Evolutionary conservation across 2,113 vertebrate genomes (phyloP), one percentile per base, ranked within the genome.

Genomic region (Notarius quadriscutis): DNA sequence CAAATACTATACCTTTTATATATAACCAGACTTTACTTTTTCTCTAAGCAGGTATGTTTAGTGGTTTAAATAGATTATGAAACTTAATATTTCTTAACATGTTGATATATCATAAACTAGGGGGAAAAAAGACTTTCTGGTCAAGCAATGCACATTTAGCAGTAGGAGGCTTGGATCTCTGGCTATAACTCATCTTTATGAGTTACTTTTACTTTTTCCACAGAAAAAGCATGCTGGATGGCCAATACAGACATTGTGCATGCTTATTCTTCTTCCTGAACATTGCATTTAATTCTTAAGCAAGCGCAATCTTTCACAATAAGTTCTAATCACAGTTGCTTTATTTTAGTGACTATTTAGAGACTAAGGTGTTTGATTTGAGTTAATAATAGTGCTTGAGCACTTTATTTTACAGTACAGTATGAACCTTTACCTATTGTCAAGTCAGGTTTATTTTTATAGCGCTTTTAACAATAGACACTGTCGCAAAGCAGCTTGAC

Each of bases 171-270:
- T 74, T 74, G 71, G 34, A 74, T 48, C 41, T 72, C 69, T 69
- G 77, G 22, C 53, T 55, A n/a, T 79, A 79, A 79, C 53, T 81
- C 77, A 80, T 17, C 48, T 57, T 58, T 79, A 79, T 27, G n/a
- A n/a, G 75, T 25, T 78, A 17, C 77, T 15, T 80, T 58, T 55
- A 51, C 11, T 27, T 34, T 58, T 18, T 27, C 11, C 22, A 50
- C 8, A 27, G 51, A n/a, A 79, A 79, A 57, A 34, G 57, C 17
- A 2, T 27, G 15, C 30, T 60, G 55, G 22, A 57, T 81, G 8
- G 17, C 30, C 12, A 57, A 62, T 60, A 81, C 27, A 10, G n/a
- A n/a, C 27, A 60, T 34, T 34, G 55, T 81, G 27, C 30, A 12
- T 22, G 79, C 55, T 27, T 57, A 58, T 9, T 62, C 20, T 57